Base-by-base conservation (phyloP, 2,888 invertebrate genomes). In the Alitta virens region DNA sequence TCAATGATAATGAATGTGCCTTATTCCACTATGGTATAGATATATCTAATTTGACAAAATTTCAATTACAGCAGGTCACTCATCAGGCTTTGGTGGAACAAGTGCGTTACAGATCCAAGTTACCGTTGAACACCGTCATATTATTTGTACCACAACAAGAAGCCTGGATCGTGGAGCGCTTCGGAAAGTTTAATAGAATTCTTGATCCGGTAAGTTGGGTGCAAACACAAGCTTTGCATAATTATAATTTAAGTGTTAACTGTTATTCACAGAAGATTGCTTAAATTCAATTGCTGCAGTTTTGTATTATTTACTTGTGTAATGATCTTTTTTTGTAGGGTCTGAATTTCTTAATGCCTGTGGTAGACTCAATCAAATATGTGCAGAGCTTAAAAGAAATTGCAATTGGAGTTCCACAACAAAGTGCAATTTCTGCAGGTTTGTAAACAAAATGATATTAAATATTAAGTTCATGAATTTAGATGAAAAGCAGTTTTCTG, bases 141-240 rank as follows among this genome's bases (percentile, higher is more conserved):
- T 90, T 97, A 89, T 99, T 99, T 86, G 99, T 99, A 24, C 99
- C 99, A 2, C 98, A 99, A 82, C 99, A 99, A 86, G 97, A 99
- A 88, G 94, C 83, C 12, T 83, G 83, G 83, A 68, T 99, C 64
- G 91, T 98, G 0, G 99, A 99, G 82, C 86, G 98, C 71, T 98
- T 99, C 96, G 99, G 99, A 54, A 94, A 92, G 84, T 99, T 94
- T 83, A 88, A 92, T 81, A 87, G 91, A 79, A 91, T 95, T 72
- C 84, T 99, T 60, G 91, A 96, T 60, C 98, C 99, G 14, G 85
- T 85, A 73, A 74, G 78, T 73, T 18, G 2, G 9, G n/a, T 52
- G 12, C 9, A 40, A 40, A 40, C n/a, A n/a, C n/a, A n/a, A 33
- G 33, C 5, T 12, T 33, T 33, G 5, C 33, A 33, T 33, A 33